Evolutionary conservation across 92 coral and sea anemone genomes (phyloP).

Genomic region (Desmophyllum pertusum): DNA sequence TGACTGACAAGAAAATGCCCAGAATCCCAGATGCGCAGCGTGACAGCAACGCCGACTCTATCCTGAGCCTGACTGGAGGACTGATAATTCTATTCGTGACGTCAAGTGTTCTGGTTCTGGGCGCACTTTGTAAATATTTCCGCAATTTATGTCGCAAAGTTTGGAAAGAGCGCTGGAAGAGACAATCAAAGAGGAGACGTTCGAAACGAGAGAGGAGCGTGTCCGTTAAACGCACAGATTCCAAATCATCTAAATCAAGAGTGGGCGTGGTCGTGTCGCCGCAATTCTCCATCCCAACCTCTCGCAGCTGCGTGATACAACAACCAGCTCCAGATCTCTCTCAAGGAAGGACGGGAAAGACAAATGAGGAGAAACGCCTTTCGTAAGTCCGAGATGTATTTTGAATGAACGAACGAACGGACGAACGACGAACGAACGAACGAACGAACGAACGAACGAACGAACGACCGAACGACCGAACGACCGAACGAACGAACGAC

Average conservation of each 20-base stretch:
- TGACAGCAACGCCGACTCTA: not conserved
- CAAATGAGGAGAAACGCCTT: conserved; percentile 56
- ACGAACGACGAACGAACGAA: too few species aligned
- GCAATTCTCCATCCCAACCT: conserved; percentile 79
- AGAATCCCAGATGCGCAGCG: conserved; percentile 16
- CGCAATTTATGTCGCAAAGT: conserved; percentile 70
- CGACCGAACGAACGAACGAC: not conserved
- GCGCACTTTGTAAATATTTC: conserved; percentile 75
- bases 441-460: too few species aligned
- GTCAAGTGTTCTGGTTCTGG: conserved; percentile 71
- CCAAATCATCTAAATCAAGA: conserved; percentile 13
- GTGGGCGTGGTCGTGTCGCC: conserved; percentile 36
- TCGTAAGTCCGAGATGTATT: conserved; percentile 60
- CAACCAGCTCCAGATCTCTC: conserved; percentile 79
- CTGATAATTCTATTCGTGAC: conserved; percentile 54
- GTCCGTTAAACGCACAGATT: conserved; percentile 9
- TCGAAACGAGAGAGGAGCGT: conserved; percentile 17
- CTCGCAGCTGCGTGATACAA: conserved; percentile 59
- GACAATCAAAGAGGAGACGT: conserved; percentile 19
- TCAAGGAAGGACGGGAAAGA: conserved; percentile 63
- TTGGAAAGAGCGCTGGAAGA: conserved; percentile 51
- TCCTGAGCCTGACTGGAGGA: conserved; percentile 48
- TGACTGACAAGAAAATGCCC: conserved; percentile 30
- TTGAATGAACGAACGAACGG: not conserved
- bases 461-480: not conserved